phyloP scores from a whole-genome alignment of 2,888 invertebrate genomes.

The Rhamphomyia laevipes region DNA sequence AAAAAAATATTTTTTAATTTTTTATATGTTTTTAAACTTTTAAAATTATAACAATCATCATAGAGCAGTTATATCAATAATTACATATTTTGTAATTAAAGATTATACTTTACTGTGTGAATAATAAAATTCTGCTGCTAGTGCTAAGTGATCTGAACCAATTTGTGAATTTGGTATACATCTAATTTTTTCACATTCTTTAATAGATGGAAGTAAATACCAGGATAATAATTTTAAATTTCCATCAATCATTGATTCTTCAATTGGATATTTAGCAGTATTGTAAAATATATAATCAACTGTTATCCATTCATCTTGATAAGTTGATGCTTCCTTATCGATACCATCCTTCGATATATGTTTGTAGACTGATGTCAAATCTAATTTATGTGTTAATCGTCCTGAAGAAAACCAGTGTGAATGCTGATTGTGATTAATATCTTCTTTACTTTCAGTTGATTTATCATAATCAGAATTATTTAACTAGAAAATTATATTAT shows the following conservation, averaged over 20 bases:
- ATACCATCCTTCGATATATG: slow-evolving; percentile 34
- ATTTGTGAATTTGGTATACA: slow-evolving; percentile 60
- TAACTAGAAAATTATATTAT: slow-evolving; percentile 1
- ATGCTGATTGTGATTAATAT: not conserved
- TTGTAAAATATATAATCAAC: slow-evolving; percentile 90
- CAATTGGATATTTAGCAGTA: slow-evolving; percentile 20
- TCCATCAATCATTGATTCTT: slow-evolving; percentile 1
- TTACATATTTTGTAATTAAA: too few species aligned
- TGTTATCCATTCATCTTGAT: slow-evolving; percentile 61
- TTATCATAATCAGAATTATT: slow-evolving; percentile 4
- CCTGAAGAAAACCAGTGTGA: slow-evolving; percentile 36
- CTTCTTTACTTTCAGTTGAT: not conserved
- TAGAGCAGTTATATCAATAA: too few species aligned
- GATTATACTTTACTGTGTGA: not conserved
- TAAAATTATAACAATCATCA: too few species aligned
- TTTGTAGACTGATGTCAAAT: slow-evolving; percentile 56
- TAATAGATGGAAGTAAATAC: slow-evolving; percentile 52
- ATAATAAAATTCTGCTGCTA: slow-evolving; percentile 55
- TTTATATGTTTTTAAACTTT: too few species aligned
- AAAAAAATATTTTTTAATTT: too few species aligned
- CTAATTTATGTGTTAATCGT: slow-evolving; percentile 51
- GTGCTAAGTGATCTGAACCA: slow-evolving; percentile 76
- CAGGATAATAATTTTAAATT: slow-evolving; percentile 46
- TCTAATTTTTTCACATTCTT: slow-evolving; percentile 45
- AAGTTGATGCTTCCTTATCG: slow-evolving; percentile 57